Conservation (phyloP, 1,140 invertebrate genomes). For the Psix sp. region DNA sequence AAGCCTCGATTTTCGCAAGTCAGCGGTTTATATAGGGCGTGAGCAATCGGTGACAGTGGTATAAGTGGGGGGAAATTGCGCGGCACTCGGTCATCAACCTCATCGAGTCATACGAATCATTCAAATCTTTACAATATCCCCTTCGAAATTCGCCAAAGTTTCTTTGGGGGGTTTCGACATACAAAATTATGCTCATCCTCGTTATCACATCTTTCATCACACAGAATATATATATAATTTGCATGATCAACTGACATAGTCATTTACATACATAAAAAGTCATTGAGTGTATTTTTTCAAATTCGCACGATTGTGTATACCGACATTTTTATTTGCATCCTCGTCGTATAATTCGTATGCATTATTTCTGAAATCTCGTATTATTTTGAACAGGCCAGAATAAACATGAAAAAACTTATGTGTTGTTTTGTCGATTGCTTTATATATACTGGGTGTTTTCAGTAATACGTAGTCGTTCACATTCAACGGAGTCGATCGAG, state of each 20-base stretch:
- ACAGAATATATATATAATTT: neutral
- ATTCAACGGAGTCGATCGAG: neutral
- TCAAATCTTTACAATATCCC: slow-evolving; percentile 2
- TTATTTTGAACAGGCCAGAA: slow-evolving; percentile 26
- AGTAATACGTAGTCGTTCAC: slow-evolving; percentile 27
- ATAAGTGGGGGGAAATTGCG: too few relatives aligned
- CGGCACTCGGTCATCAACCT: too few relatives aligned
- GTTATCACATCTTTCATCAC: neutral
- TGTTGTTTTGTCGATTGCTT: slow-evolving; percentile 21
- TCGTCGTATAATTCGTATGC: slow-evolving; percentile 9
- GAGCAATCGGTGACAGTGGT: too few relatives aligned
- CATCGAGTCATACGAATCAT: too few relatives aligned
- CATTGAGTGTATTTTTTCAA: neutral
- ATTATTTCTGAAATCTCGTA: slow-evolving; percentile 10
- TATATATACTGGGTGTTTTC: slow-evolving; percentile 19
- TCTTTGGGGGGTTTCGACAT: neutral
- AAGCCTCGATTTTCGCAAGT: too few relatives aligned
- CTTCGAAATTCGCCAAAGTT: neutral
- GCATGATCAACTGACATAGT: too few relatives aligned
- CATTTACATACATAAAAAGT: too few relatives aligned
- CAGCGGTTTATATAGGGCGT: too few relatives aligned
- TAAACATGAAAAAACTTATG: slow-evolving; percentile 37
- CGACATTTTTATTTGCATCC: neutral
- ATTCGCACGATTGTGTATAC: slow-evolving; percentile 19
- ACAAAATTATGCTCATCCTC: neutral